Conservation (phyloP, 1,140 invertebrate genomes). For the Drosophila melanogaster region DNA sequence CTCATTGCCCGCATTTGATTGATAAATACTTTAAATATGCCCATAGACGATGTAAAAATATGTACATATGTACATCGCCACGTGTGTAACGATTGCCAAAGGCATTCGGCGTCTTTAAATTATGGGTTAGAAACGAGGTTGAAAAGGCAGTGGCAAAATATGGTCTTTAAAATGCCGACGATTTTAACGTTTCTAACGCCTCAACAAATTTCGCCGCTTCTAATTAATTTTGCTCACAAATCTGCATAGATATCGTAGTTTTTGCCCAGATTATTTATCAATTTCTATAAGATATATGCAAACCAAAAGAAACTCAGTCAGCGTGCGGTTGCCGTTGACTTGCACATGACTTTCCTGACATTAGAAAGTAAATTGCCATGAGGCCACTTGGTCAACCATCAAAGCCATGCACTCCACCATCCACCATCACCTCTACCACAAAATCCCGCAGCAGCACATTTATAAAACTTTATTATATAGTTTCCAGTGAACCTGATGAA, state of each 20-base stretch:
- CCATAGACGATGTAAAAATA: constrained; percentile 44
- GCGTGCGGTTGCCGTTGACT: constrained; percentile 52
- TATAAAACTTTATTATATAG: constrained; percentile 41
- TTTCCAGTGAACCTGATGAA: constrained; percentile 43
- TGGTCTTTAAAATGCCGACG: constrained; percentile 50
- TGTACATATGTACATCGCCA: background rate
- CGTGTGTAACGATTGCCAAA: constrained; percentile 20
- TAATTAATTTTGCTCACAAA: constrained; percentile 53
- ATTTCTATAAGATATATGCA: constrained; percentile 51
- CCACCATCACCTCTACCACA: constrained; percentile 22
- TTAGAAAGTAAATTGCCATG: constrained; percentile 83
- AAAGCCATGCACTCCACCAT: constrained; percentile 44
- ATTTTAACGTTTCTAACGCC: constrained; percentile 58
- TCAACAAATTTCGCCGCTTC: constrained; percentile 31
- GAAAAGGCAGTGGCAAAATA: constrained; percentile 47
- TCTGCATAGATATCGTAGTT: constrained; percentile 60
- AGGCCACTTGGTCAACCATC: constrained; percentile 79
- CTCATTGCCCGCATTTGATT: constrained; percentile 58
- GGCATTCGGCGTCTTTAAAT: constrained; percentile 41
- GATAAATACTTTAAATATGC: constrained; percentile 36
- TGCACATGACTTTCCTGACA: constrained; percentile 81
- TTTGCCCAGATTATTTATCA: constrained; percentile 62
- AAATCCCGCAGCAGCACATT: constrained; percentile 26
- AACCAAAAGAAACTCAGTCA: constrained; percentile 18
- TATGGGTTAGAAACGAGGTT: constrained; percentile 28